phyloP scores from a whole-genome alignment of 2,888 invertebrate species.

The Chalcis sispes region DNA sequence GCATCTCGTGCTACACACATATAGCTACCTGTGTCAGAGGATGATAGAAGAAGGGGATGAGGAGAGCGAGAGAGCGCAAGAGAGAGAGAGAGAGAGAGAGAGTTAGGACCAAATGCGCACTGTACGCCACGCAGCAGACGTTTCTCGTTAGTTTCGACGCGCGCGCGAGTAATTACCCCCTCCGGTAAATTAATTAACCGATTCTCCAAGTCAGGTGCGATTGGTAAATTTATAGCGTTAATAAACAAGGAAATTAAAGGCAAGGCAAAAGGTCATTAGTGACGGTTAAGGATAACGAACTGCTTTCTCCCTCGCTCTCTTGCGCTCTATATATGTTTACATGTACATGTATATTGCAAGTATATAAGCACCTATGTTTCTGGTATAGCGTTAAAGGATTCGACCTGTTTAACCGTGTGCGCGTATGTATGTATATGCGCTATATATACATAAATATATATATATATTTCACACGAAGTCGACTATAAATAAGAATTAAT shows the following conservation, averaged over 20 bases:
- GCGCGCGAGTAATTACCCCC: conserved; percentile 46
- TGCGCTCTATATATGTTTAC: conserved; percentile 38
- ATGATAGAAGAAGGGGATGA: background rate
- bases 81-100: background rate
- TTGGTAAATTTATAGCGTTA: conserved; percentile 59
- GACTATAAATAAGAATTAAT: conserved; percentile 64
- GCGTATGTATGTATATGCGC: too few species aligned
- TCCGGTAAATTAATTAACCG: conserved; percentile 46
- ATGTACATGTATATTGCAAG: background rate
- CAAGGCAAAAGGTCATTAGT: conserved; percentile 60
- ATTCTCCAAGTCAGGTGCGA: conserved; percentile 48
- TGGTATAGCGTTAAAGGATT: too few species aligned
- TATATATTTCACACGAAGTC: too few species aligned
- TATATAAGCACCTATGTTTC: conserved; percentile 48
- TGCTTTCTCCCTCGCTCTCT: conserved; percentile 26
- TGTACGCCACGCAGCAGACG: too few species aligned
- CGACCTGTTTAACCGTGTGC: conserved; percentile 50
- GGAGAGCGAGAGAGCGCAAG: background rate
- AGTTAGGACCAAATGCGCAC: too few species aligned
- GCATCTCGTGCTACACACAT: too few species aligned
- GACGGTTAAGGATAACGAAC: conserved; percentile 63
- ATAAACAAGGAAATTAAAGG: conserved; percentile 60
- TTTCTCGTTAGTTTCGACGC: conserved; percentile 44
- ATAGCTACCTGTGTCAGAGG: too few species aligned
- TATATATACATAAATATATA: too few species aligned